phyloP scores from a whole-genome alignment of 37 sponge, comb jelly and placozoan species.

The Spongilla lacustris region DNA sequence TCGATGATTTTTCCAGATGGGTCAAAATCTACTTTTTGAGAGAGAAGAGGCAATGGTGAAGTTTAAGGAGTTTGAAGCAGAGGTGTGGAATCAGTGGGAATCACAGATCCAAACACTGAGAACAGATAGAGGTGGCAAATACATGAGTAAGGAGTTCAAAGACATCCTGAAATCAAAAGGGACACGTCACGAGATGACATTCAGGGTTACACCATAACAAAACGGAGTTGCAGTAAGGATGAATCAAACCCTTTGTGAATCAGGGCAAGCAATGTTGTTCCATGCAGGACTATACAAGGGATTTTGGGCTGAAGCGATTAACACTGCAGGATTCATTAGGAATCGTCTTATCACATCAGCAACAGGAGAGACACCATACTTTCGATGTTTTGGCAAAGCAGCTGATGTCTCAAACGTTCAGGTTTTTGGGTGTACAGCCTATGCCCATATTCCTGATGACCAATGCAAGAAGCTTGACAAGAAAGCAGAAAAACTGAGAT shows the following conservation, averaged over 20 bases:
- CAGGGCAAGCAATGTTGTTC: slow-evolving; percentile 50
- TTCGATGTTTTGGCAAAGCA: slow-evolving; percentile 49
- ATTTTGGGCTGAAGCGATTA: slow-evolving; percentile 59
- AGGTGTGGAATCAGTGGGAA: slow-evolving; percentile 21
- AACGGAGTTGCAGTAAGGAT: slow-evolving; percentile 65
- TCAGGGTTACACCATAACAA: slow-evolving; percentile 57
- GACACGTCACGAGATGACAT: slow-evolving; percentile 48
- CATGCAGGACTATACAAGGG: slow-evolving; percentile 41
- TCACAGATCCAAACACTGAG: slow-evolving; percentile 24
- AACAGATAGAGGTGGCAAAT: slow-evolving; percentile 63
- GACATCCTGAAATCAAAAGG: slow-evolving; percentile 41
- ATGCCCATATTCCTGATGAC: slow-evolving; percentile 52
- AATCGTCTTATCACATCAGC: slow-evolving; percentile 47
- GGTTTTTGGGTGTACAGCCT: slow-evolving; percentile 65
- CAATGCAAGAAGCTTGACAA: slow-evolving; percentile 11
- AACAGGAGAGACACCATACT: slow-evolving; percentile 36
- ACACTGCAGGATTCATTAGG: slow-evolving; percentile 33
- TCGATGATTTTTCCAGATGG: slow-evolving; percentile 70
- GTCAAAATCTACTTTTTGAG: slow-evolving; percentile 49
- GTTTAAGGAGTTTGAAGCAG: slow-evolving; percentile 69
- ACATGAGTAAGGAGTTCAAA: slow-evolving; percentile 51
- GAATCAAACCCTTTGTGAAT: slow-evolving; percentile 52
- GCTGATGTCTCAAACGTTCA: slow-evolving; percentile 24
- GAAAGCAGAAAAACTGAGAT: slow-evolving; percentile 6
- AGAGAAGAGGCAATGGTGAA: slow-evolving; percentile 37